phyloP scores from a whole-genome alignment of 2,113 vertebrate genomes.

The Nerophis ophidion region DNA sequence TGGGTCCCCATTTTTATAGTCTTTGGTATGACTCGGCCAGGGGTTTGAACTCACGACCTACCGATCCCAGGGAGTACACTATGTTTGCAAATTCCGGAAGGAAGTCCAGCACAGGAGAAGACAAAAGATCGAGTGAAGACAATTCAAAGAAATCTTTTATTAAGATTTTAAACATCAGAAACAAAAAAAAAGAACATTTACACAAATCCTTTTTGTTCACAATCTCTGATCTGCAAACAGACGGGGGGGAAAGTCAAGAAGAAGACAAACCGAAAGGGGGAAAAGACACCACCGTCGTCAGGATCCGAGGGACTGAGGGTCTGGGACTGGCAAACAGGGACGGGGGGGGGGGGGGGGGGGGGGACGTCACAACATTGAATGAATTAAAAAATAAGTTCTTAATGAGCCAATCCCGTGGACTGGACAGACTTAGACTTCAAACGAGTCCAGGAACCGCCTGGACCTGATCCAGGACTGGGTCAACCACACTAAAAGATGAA shows the following conservation, averaged over 20 bases:
- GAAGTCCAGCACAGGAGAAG: slow-evolving; percentile 30
- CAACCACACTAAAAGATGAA: background rate
- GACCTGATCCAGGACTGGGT: background rate
- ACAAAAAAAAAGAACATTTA: slow-evolving; percentile 67
- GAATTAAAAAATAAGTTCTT: background rate
- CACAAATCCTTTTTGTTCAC: slow-evolving; percentile 56
- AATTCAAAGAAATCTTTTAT: slow-evolving; percentile 69
- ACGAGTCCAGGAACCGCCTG: background rate
- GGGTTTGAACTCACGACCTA: too few relatives aligned
- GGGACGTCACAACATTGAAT: background rate
- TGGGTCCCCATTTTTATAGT: too few relatives aligned
- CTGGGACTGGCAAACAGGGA: background rate
- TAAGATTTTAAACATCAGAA: slow-evolving; percentile 76
- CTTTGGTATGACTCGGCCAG: too few relatives aligned
- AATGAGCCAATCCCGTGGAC: background rate
- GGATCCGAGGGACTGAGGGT: slow-evolving; percentile 37
- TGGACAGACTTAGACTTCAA: background rate
- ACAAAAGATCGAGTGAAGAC: slow-evolving; percentile 56
- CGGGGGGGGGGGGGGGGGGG: background rate
- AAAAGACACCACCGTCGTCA: slow-evolving; percentile 77
- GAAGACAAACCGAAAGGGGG: slow-evolving; percentile 60
- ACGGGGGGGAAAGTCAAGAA: slow-evolving; percentile 72
- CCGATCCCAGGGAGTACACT: too few relatives aligned
- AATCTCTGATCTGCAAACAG: slow-evolving; percentile 99
- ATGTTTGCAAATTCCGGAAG: slow-evolving; percentile 69